Base-by-base conservation (phyloP, 2,888 invertebrate species). In the Temnothorax ravouxi region DNA sequence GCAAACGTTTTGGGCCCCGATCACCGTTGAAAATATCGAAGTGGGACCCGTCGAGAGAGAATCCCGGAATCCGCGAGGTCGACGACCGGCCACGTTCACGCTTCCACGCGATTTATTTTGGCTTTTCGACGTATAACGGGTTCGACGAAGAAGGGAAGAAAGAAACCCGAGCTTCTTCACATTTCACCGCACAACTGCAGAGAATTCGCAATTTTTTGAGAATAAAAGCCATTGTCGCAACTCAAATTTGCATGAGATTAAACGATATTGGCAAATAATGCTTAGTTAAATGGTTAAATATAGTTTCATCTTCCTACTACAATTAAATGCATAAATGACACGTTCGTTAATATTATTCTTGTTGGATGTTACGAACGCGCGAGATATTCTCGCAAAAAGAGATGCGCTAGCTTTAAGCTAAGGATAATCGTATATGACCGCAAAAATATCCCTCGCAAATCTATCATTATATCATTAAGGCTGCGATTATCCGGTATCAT, bases 71-170 rank as follows among this genome's bases (percentile, higher is more conserved):
- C 74, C 66, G n/a, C 41, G 61, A 64, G 89, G 81, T 87, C 83
- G 59, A 79, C 66, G 88, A 86, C 87, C 88, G 74, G 66, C 74
- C 81, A 72, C 34, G 67, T 84, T 83, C 84, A 80, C 80, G 80
- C 83, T 87, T 87, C 83, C 84, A 56, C 54, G 71, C 81, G 67
- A 87, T 86, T 86, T 59, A 81, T 88, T 86, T 88, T 67, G 82
- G 61, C 84, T 82, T 87, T 86, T 86, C 83, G 56, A 59, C 13
- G 50, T 50, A 61, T 83, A 80, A 74, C 83, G 81, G 76, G 85
- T 79, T 52, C 41, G 8, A 34, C 66, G 29, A 62, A 9, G 64
- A 5, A 8, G 9, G 3, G 5, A 21, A 18, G 25, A 34, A 59
- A 41, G 9, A 6, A 9, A 13, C 15, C 25, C 38, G 9, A 47